phyloP scores from a whole-genome alignment of 2,888 invertebrate species.

The Drosophila nigricruria region DNA sequence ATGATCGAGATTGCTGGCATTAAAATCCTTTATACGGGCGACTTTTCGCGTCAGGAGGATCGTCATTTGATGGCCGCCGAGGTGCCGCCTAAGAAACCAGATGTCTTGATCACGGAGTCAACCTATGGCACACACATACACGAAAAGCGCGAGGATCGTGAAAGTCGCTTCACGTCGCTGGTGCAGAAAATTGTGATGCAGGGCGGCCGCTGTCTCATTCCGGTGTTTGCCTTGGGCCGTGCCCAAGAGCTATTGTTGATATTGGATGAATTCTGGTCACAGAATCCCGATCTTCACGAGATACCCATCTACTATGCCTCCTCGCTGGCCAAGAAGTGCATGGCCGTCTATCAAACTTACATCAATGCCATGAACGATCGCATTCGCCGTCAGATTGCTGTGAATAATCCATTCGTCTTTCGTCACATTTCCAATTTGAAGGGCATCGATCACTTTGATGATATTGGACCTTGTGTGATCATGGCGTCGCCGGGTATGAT shows the following conservation, averaged over 20 bases:
- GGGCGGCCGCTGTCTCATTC: slow-evolving; percentile 99
- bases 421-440: slow-evolving; percentile 98
- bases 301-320: slow-evolving; percentile 99
- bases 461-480: slow-evolving; percentile 99
- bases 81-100: slow-evolving; percentile 97
- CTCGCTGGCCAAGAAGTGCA: slow-evolving; percentile 99
- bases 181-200: slow-evolving; percentile 98
- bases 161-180: slow-evolving; percentile 95
- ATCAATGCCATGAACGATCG: slow-evolving; percentile 99
- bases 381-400: slow-evolving; percentile 97
- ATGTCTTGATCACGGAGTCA: slow-evolving; percentile 98
- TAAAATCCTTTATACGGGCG: slow-evolving; percentile 98
- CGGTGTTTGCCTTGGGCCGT: slow-evolving; percentile 98
- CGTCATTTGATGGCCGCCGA: slow-evolving; percentile 99
- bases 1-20: slow-evolving; percentile 99
- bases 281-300: slow-evolving; percentile 93
- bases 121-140: slow-evolving; percentile 99
- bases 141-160: slow-evolving; percentile 98
- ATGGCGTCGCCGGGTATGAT: slow-evolving; percentile 99
- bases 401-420: slow-evolving; percentile 99
- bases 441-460: slow-evolving; percentile 99
- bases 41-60: slow-evolving; percentile 99
- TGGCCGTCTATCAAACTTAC: slow-evolving; percentile 99
- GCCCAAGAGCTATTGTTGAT: slow-evolving; percentile 98
- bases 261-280: slow-evolving; percentile 98